Conservation (phyloP, 2,113 vertebrate species). For the Lynx canadensis region DNA sequence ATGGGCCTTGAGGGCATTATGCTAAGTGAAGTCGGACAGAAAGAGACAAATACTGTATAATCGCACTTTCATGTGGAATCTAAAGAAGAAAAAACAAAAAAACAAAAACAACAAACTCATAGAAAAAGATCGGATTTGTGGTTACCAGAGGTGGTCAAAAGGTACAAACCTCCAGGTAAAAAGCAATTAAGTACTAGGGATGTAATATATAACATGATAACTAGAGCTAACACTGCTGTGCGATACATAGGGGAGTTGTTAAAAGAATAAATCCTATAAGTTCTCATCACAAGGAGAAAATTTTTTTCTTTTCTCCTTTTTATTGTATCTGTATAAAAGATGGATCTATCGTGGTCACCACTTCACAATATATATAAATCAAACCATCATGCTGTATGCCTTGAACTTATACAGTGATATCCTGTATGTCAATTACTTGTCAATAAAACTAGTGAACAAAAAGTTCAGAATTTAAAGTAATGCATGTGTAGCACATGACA, state of each 20-base stretch:
- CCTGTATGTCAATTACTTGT: neutral
- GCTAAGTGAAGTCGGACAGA: neutral
- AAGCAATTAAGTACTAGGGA: neutral
- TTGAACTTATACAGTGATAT: neutral
- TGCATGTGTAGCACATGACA: neutral
- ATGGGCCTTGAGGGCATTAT: neutral
- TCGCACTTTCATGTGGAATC: neutral
- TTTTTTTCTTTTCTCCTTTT: neutral
- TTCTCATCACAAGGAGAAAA: neutral
- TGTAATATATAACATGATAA: neutral
- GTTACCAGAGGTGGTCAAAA: neutral
- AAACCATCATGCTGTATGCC: neutral
- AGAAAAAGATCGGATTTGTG: neutral
- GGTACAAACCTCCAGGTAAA: neutral
- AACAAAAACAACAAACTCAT: neutral
- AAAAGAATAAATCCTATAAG: neutral
- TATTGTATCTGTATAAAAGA: neutral
- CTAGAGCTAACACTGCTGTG: neutral
- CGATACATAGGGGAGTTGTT: neutral
- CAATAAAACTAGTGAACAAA: neutral
- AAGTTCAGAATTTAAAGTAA: constrained; percentile 29
- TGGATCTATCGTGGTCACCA: neutral
- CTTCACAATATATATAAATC: neutral
- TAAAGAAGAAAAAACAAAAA: neutral
- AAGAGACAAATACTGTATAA: neutral